phyloP scores from a whole-genome alignment of 2,888 invertebrate genomes.

The Liodrosophila aerea region DNA sequence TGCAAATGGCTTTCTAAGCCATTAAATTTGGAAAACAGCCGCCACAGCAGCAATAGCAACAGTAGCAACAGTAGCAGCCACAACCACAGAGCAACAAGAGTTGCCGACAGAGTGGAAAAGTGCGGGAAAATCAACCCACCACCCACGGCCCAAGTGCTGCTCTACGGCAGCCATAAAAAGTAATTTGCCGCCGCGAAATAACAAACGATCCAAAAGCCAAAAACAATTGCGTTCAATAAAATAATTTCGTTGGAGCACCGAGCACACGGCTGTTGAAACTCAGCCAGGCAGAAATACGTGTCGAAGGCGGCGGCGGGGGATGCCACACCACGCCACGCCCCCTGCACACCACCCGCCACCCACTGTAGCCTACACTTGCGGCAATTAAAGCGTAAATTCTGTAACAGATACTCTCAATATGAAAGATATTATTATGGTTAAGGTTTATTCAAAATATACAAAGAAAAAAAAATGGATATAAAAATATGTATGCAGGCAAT shows the following conservation, averaged over 20 bases:
- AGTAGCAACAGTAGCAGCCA: conserved; percentile 17
- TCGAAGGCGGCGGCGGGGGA: conserved; percentile 7
- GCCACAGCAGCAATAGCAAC: conserved; percentile 33
- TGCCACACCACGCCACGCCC: too few relatives aligned
- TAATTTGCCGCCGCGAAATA: conserved; percentile 71
- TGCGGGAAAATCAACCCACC: not conserved
- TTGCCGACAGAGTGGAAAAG: not conserved
- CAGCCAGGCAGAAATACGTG: conserved; percentile 50
- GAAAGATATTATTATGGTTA: not conserved
- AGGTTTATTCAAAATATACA: too few relatives aligned
- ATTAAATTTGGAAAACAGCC: conserved; percentile 75
- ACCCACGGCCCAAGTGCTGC: conserved; percentile 30
- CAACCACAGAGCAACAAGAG: not conserved
- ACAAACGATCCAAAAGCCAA: conserved; percentile 72
- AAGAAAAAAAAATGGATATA: conserved; percentile 3
- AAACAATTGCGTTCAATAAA: conserved; percentile 78
- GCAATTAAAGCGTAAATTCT: conserved; percentile 27
- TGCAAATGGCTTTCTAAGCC: conserved; percentile 78
- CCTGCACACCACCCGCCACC: too few relatives aligned
- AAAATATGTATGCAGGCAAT: not conserved
- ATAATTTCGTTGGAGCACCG: conserved; percentile 60
- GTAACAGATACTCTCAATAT: conserved; percentile 8
- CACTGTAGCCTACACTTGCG: not conserved
- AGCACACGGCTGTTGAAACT: conserved; percentile 25
- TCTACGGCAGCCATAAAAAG: conserved; percentile 68